A percentile compares a stretch with the other conserved stretches of the same genome.
phyloP scores from a whole-genome alignment of 2,113 vertebrate species.

The Pseudolaguvia tuberculata region DNA sequence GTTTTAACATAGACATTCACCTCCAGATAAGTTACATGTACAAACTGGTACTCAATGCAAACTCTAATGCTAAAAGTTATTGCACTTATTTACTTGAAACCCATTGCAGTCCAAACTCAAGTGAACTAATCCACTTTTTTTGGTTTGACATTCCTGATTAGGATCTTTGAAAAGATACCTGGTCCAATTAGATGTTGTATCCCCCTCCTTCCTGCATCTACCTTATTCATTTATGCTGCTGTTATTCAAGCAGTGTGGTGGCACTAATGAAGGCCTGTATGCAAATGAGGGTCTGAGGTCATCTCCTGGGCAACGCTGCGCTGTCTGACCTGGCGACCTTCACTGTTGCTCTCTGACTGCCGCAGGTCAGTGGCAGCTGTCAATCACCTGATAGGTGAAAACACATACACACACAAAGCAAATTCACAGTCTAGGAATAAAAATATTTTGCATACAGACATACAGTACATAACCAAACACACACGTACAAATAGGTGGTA shows the following conservation, averaged over 20 bases:
- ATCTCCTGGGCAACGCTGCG: constrained; percentile 64
- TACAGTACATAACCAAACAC: neutral
- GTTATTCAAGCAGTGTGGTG: constrained; percentile 69
- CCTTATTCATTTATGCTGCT: constrained; percentile 76
- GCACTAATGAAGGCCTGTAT: constrained; percentile 75
- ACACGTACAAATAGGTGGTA: constrained; percentile 24
- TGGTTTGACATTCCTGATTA: constrained; percentile 22
- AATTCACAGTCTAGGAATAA: neutral
- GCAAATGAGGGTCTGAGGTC: constrained; percentile 74
- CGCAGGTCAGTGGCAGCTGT: constrained; percentile 76
- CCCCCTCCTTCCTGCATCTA: constrained; percentile 43
- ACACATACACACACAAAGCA: constrained; percentile 34
- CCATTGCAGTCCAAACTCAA: neutral
- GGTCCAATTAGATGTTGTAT: constrained; percentile 49
- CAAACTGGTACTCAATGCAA: neutral
- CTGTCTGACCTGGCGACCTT: constrained; percentile 62
- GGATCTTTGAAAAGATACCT: constrained; percentile 27
- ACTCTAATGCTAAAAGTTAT: constrained; percentile 9
- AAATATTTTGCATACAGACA: constrained; percentile 26
- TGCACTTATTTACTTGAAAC: constrained; percentile 11
- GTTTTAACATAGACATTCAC: constrained; percentile 26
- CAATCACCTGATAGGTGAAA: constrained; percentile 59
- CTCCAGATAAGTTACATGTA: constrained; percentile 11
- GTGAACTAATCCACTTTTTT: constrained; percentile 10
- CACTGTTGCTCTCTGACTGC: constrained; percentile 70